Conservation (phyloP, 2,888 invertebrate species). For the Eupithecia insigniata region DNA sequence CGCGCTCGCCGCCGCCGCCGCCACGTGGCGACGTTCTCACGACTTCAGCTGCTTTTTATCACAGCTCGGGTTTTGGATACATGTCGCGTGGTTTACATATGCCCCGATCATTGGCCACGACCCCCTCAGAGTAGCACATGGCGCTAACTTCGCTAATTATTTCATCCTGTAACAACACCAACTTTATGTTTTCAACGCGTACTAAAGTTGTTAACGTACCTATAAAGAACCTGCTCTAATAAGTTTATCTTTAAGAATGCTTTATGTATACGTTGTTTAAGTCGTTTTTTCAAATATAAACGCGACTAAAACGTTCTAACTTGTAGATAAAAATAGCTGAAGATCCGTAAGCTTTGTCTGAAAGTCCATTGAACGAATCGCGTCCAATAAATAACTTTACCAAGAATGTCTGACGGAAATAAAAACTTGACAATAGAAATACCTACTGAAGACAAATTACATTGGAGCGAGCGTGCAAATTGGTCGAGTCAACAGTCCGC, state of each 20-base stretch:
- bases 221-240: background rate
- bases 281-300: background rate
- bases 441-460: slow-evolving; percentile 63
- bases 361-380: slow-evolving; percentile 13
- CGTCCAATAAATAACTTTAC: slow-evolving; percentile 49
- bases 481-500: slow-evolving; percentile 69
- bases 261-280: background rate
- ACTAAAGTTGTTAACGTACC: background rate
- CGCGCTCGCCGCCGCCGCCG: slow-evolving; percentile 53
- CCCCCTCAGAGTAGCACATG: slow-evolving; percentile 77
- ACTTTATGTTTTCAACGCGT: slow-evolving; percentile 31
- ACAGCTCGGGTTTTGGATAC: slow-evolving; percentile 64
- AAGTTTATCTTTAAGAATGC: background rate
- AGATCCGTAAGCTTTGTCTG: slow-evolving; percentile 19
- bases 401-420: slow-evolving; percentile 59
- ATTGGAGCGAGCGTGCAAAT: slow-evolving; percentile 72
- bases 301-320: background rate
- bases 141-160: slow-evolving; percentile 78
- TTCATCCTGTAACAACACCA: slow-evolving; percentile 59
- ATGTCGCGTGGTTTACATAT: slow-evolving; percentile 79
- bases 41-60: slow-evolving; percentile 73
- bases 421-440: slow-evolving; percentile 64
- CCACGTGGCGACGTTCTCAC: slow-evolving; percentile 82
- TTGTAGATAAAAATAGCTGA: background rate
- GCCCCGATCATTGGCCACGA: slow-evolving; percentile 67